Percentiles rank a stretch among this genome's conserved stretches.
Conservation (phyloP, 2,797 vertebrate species). For the Tolypeutes matacus region DNA sequence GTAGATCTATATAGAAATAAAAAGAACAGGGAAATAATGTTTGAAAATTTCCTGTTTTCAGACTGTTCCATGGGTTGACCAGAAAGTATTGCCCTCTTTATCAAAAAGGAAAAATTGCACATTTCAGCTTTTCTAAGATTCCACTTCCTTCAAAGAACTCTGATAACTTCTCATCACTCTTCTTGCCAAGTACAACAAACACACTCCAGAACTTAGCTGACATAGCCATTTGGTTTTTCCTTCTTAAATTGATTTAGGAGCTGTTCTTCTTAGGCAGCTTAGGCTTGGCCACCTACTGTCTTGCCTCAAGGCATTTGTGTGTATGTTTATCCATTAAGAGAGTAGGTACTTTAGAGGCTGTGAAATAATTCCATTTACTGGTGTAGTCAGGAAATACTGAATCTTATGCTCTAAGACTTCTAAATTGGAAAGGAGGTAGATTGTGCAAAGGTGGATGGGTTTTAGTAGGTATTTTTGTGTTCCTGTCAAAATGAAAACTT, state of each 20-base stretch:
- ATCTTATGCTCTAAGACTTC: background rate
- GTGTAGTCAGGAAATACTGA: background rate
- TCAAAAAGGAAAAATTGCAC: conserved; percentile 22
- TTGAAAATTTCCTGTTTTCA: background rate
- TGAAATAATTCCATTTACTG: background rate
- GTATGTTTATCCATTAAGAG: background rate
- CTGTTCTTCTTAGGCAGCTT: background rate
- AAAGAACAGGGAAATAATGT: background rate
- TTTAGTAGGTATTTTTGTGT: conserved; percentile 19
- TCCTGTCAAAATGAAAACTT: conserved; percentile 55
- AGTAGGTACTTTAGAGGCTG: background rate
- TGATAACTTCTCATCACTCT: background rate
- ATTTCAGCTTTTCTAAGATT: conserved; percentile 62
- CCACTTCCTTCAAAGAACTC: conserved; percentile 53
- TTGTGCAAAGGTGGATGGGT: background rate
- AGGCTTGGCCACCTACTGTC: background rate
- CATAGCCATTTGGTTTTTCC: background rate
- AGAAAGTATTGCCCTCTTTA: background rate
- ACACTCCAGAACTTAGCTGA: conserved; percentile 31
- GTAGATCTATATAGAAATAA: conserved; percentile 35
- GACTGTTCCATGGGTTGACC: conserved; percentile 39
- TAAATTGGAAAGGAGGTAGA: background rate
- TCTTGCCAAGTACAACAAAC: conserved; percentile 7
- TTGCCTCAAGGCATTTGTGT: conserved; percentile 28
- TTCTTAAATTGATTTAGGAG: conserved; percentile 51